Conservation (phyloP, 2,797 vertebrate species). For the Heliangelus exortis region DNA sequence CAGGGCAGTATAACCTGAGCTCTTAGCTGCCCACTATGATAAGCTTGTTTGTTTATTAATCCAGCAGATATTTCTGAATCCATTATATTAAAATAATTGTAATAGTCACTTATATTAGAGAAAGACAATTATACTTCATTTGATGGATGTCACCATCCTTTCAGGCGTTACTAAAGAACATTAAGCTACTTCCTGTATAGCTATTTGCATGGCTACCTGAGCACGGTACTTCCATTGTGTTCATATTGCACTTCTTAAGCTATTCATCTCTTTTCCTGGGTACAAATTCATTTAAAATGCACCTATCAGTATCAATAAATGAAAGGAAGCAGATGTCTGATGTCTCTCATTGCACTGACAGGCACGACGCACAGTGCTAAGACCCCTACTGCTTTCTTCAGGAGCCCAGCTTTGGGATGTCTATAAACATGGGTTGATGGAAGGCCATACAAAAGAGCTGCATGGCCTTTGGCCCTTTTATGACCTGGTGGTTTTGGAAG, state of each 20-base stretch:
- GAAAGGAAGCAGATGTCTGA: constrained; percentile 74
- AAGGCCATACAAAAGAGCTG: constrained; percentile 26
- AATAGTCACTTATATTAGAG: constrained; percentile 35
- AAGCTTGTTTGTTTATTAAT: constrained; percentile 67
- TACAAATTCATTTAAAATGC: constrained; percentile 64
- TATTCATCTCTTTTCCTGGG: constrained; percentile 33
- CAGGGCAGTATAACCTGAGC: constrained; percentile 32
- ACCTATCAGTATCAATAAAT: constrained; percentile 73
- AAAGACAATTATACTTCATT: constrained; percentile 8
- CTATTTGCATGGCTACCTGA: constrained; percentile 42
- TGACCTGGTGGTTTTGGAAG: constrained; percentile 5
- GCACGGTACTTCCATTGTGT: neutral
- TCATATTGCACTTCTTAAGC: constrained; percentile 22
- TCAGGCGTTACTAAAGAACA: constrained; percentile 31
- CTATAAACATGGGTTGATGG: constrained; percentile 54
- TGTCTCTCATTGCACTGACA: constrained; percentile 71
- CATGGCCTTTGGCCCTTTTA: constrained; percentile 55
- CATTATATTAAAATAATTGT: constrained; percentile 30
- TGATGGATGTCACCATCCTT: constrained; percentile 40
- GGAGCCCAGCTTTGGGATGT: constrained; percentile 53
- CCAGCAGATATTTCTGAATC: constrained; percentile 33
- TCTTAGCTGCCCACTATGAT: constrained; percentile 11
- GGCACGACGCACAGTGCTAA: constrained; percentile 34
- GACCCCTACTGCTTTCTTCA: constrained; percentile 49
- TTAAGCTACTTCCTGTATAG: constrained; percentile 52